phyloP scores from a whole-genome alignment of 92 coral and sea anemone genomes.

The Muricea muricata region DNA sequence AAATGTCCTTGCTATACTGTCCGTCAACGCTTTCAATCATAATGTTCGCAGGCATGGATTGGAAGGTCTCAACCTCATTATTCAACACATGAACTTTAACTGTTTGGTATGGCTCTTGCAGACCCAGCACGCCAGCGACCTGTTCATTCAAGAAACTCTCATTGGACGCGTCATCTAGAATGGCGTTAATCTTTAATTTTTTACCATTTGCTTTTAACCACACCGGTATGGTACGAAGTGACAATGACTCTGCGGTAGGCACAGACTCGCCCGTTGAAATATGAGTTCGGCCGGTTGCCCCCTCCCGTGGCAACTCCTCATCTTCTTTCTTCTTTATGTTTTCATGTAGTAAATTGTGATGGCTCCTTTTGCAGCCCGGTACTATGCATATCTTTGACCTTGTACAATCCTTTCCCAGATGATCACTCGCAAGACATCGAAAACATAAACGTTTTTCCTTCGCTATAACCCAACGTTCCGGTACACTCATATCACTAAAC shows the following conservation, averaged over 20 bases:
- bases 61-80: no score
- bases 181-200: conserved; percentile 59
- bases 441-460: conserved; percentile 68
- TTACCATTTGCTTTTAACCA: conserved; percentile 56
- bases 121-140: no score
- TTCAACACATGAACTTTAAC: no score
- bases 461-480: conserved; percentile 52
- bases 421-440: conserved; percentile 61
- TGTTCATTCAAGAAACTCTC: conserved; percentile 46
- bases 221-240: conserved; percentile 59
- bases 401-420: conserved; percentile 52
- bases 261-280: neutral
- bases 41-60: no score
- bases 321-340: neutral
- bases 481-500: neutral
- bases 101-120: no score
- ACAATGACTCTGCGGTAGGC: conserved; percentile 15
- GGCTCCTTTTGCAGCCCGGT: conserved; percentile 37
- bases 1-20: no score
- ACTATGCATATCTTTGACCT: conserved; percentile 43
- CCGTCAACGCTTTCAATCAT: no score
- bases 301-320: neutral
- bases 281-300: neutral
- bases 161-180: conserved; percentile 67
- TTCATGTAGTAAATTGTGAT: conserved; percentile 34